These are phyloP conservation scores for Phenganax stokvisi DNA, from an alignment of 92 coral and sea anemone species.

Conservation along the genomic window DNA sequence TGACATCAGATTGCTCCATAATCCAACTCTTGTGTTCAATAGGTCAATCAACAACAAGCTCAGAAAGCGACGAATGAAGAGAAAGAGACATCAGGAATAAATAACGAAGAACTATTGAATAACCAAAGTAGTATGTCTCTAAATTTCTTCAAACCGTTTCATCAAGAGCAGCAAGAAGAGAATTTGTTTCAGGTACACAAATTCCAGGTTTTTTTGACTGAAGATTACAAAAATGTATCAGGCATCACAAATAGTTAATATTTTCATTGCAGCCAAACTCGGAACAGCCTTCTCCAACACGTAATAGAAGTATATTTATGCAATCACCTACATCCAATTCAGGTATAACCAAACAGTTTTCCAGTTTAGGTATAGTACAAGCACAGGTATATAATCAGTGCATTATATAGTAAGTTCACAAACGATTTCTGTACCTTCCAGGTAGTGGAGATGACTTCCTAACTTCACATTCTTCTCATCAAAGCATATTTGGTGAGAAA, in stretches of 20 bases:
- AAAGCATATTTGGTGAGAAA: conserved; percentile 6
- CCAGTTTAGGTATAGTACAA: not conserved
- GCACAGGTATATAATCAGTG: not conserved
- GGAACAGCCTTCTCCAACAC: not conserved
- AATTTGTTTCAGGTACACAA: conserved; percentile 20
- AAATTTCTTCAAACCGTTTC: conserved; percentile 27
- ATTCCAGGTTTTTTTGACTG: not conserved
- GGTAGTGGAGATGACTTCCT: conserved; percentile 2
- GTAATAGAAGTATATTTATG: conserved; percentile 18
- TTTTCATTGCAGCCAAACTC: not conserved
- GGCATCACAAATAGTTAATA: not conserved
- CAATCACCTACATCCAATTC: conserved; percentile 4
- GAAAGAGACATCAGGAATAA: not conserved
- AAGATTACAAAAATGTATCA: not conserved
- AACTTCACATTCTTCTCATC: conserved; percentile 5
- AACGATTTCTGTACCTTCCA: not conserved
- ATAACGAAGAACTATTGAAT: conserved; percentile 24
- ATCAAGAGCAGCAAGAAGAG: conserved; percentile 12
- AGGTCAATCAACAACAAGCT: not conserved
- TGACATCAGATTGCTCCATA: no score
- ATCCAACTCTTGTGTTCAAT: not conserved
- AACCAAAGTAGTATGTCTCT: conserved; percentile 25
- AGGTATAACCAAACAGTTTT: conserved; percentile 1
- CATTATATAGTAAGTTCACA: not conserved
- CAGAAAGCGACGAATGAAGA: not conserved